Evolutionary conservation across 2,888 invertebrate species (phyloP), one percentile per base, ranked within the genome.

Genomic region (Melinaea marsaeus): DNA sequence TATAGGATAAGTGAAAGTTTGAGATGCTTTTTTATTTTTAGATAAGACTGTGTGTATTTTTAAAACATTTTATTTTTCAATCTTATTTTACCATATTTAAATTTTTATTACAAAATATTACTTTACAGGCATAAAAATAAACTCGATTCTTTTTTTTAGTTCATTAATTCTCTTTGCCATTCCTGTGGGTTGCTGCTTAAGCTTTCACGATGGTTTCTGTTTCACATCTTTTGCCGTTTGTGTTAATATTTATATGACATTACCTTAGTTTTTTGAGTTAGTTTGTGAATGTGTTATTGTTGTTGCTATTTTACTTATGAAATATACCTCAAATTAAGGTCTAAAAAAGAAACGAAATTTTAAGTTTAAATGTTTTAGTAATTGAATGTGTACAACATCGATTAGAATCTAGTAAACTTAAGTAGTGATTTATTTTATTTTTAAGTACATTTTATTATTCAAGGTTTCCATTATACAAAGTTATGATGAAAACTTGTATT

Each of bases 131-230:
- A 61, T 55, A 60, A 57, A 62, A 60, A 54, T 46, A 62, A 62
- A 65, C 59, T 61, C 35, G 62, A 46, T 47, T 62, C 58, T 9
- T n/a, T 55, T 73, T 75, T 61, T 74, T 73, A 22, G 68, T 74
- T 74, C 72, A 74, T 79, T 78, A 72, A 75, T 76, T 72, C 71
- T 69, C 64, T 67, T 62, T 68, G 68, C 70, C 71, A 72, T 77
- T 75, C 70, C 69, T 73, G 74, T 71, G 71, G 66, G 69, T 51
- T 66, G 71, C 70, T 75, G 73, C 75, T 76, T 75, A 73, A 75
- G 75, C 76, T 75, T 71, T 72, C 73, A 75, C 75, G 51, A 51
- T 2, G 7, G 74, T 75, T 71, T 56, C 69, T 68, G 68, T 66
- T 42, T 67, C 64, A 65, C 57, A 62, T 68, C 65, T 66, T 69